phyloP scores from a whole-genome alignment of 2,113 vertebrate species.

The Hippoglossus stenolepis region DNA sequence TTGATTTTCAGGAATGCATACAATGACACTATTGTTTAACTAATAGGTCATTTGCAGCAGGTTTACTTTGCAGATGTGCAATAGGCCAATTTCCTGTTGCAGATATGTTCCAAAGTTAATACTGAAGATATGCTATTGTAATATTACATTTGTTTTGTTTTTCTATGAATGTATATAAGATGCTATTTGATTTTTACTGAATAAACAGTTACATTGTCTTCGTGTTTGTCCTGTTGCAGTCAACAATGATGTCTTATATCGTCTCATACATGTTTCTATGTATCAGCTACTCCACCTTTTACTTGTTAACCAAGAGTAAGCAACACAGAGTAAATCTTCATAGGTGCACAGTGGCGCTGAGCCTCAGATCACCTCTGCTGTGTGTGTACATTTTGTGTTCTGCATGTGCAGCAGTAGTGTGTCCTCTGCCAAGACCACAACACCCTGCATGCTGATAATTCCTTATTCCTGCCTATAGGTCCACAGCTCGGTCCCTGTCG shows the following conservation, averaged over 20 bases:
- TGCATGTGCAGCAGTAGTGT: slow-evolving; percentile 27
- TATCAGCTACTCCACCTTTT: neutral
- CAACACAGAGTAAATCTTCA: neutral
- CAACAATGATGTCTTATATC: neutral
- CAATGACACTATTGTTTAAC: slow-evolving; percentile 14
- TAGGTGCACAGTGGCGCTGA: neutral
- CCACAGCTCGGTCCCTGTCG: slow-evolving; percentile 84
- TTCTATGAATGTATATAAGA: slow-evolving; percentile 68
- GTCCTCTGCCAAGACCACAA: slow-evolving; percentile 39
- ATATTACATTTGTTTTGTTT: slow-evolving; percentile 35
- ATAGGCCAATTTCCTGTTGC: slow-evolving; percentile 30
- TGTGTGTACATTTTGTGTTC: slow-evolving; percentile 24
- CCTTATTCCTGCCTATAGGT: slow-evolving; percentile 84
- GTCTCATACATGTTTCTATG: neutral
- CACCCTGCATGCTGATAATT: slow-evolving; percentile 75
- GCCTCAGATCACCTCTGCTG: slow-evolving; percentile 19
- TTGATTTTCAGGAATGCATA: slow-evolving; percentile 15
- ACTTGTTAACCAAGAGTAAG: neutral
- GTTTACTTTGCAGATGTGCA: slow-evolving; percentile 41
- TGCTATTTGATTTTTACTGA: slow-evolving; percentile 66
- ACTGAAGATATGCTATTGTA: slow-evolving; percentile 39
- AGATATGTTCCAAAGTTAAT: slow-evolving; percentile 28
- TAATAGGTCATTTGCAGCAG: slow-evolving; percentile 14
- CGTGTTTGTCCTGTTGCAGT: slow-evolving; percentile 1
- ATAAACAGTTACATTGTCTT: slow-evolving; percentile 61